Evolutionary conservation across 2,888 invertebrate genomes (phyloP).

Genomic region (Yponomeuta evonymella): DNA sequence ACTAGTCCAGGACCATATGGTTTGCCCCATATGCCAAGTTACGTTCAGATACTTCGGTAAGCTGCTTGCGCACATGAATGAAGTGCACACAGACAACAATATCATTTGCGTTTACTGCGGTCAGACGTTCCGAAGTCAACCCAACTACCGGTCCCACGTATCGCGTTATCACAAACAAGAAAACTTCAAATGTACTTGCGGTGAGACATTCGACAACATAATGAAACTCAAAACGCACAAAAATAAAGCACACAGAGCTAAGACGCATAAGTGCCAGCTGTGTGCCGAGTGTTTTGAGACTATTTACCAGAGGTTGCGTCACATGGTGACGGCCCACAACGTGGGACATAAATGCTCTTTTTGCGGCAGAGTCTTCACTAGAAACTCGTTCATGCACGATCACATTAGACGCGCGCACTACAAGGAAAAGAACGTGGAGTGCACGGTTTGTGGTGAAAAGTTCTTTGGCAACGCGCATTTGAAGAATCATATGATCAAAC

Average conservation of each 20-base stretch:
- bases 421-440: slow-evolving; percentile 57
- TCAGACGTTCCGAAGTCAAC: slow-evolving; percentile 22
- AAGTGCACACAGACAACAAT: slow-evolving; percentile 23
- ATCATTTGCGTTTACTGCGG: slow-evolving; percentile 24
- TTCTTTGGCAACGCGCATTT: slow-evolving; percentile 67
- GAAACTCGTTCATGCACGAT: slow-evolving; percentile 67
- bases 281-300: slow-evolving; percentile 58
- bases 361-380: slow-evolving; percentile 64
- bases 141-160: slow-evolving; percentile 23
- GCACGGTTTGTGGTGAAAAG: slow-evolving; percentile 61
- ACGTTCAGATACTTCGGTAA: slow-evolving; percentile 27
- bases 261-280: slow-evolving; percentile 68
- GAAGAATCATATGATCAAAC: slow-evolving; percentile 69
- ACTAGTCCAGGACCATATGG: slow-evolving; percentile 37
- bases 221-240: slow-evolving; percentile 68
- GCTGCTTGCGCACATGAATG: slow-evolving; percentile 24
- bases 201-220: slow-evolving; percentile 64
- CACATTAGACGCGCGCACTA: slow-evolving; percentile 59
- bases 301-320: slow-evolving; percentile 55
- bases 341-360: slow-evolving; percentile 61
- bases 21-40: slow-evolving; percentile 57
- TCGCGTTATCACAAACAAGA: slow-evolving; percentile 24
- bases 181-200: slow-evolving; percentile 41
- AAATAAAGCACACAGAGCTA: slow-evolving; percentile 58
- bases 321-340: slow-evolving; percentile 56